Evolutionary conservation across 2,797 vertebrate species (phyloP).

Genomic region (Spatula versicolor): DNA sequence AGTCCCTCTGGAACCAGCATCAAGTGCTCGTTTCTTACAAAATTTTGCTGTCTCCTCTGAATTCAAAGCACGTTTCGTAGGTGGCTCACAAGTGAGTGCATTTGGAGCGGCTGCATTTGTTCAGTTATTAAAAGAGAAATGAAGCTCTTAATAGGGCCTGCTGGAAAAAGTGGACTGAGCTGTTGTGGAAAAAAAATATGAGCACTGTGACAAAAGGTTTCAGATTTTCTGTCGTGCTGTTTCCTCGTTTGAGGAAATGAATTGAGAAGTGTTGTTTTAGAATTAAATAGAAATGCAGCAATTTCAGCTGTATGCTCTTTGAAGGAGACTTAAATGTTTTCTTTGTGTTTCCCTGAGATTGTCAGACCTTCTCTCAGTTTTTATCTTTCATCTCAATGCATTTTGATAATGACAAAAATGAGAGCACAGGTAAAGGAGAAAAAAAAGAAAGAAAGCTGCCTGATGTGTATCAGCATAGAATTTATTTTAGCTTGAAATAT

Average conservation of each 20-base stretch:
- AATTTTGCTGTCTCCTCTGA: neutral
- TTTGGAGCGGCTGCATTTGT: neutral
- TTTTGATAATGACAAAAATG: neutral
- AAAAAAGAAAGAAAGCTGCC: neutral
- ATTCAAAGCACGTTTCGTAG: neutral
- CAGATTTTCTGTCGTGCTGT: neutral
- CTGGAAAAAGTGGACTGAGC: neutral
- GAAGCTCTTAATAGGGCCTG: neutral
- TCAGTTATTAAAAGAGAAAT: neutral
- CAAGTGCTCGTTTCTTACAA: neutral
- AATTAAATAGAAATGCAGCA: neutral
- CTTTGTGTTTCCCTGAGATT: neutral
- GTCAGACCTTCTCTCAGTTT: neutral
- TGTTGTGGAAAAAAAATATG: accelerated
- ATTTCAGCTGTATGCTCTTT: neutral
- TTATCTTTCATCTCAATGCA: neutral
- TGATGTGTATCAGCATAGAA: neutral
- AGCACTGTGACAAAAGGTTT: neutral
- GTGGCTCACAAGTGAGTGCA: neutral
- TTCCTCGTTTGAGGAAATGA: neutral
- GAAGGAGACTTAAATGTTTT: neutral
- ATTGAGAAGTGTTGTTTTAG: neutral
- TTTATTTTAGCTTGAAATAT: neutral
- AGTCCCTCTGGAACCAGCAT: neutral
- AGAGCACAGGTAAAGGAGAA: neutral